Evolutionary conservation across 2,113 vertebrate genomes (phyloP), one percentile per base, ranked within the genome.

Genomic region (Rhegmatorhina hoffmannsi): DNA sequence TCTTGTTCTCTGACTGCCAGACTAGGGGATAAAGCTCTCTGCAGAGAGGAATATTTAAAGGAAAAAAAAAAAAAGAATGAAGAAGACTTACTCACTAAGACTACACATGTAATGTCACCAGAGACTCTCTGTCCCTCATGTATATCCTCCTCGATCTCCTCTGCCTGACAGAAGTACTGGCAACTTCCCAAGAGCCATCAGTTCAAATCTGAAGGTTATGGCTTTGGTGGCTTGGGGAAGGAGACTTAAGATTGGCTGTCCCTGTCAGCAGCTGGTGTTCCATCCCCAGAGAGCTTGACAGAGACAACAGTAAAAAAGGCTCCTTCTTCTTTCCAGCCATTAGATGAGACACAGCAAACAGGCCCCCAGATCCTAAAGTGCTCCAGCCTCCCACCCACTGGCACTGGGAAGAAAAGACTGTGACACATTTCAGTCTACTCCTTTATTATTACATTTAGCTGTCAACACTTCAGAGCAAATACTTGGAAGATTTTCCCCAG

Each of bases 101-200:
- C 69, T 80, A 75, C 64, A 89, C 29, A 24, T 17, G 52, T 31
- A 46, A 15, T 55, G 83, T 68, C 87, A 87, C 24, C n/a, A 56
- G 17, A 10, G 33, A 62, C 47, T 19, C 90, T 72, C 36, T 62
- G 31, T 43, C 68, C 47, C 46, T 58, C 52, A 16, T 43, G 73
- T 14, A 33, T 34, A 33, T 43, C 69, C 81, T 87, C n/a, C 44
- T 76, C 13, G 36, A 68, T 53, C 81, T 89, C 60, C 59, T 72
- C 74, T 84, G 81, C 78, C 26, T 94, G 93, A 72, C 85, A 90
- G 77, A 76, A 89, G 31, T 1, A 24, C 58, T 79, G 87, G 79
- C 74, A 94, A 36, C 66, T 68, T 72, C 82, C 82, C 69, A 69
- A 76, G 84, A 89, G 44, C 62, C 82, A 79, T 87, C 87, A 91